Base-by-base conservation (phyloP, 2,888 invertebrate species). In the Gymnocheta viridis region DNA sequence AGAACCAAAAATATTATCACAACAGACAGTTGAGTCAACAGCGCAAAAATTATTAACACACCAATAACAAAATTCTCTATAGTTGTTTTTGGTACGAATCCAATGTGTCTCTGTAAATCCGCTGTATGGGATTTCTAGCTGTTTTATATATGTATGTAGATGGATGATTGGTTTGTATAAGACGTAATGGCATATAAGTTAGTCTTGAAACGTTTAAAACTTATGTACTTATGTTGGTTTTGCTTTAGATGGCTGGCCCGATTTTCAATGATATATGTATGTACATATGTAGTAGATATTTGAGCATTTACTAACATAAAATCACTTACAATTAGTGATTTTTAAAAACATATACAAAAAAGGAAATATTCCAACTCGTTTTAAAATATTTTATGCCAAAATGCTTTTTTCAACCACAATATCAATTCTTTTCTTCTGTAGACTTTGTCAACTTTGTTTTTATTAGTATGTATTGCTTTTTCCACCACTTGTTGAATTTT, bases 401-500 rank as follows among this genome's bases (percentile, higher is more conserved):
- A 17, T n/a, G n/a, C n/a, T 49, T 4, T 67, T 35, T 58, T 47
- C 9, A 80, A 32, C n/a, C 32, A 56, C 32, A 72, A 69, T 73
- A 60, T 19, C 29, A 72, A 64, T 62, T 38, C 27, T 29, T 27
- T 17, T 47, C 29, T 56, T 62, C 27, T 35, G 27, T 64, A 58
- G 38, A 72, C 73, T 74, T 72, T 82, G 60, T 17, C 58, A 77
- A 81, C 41, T 72, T 72, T 51, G 14, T 64, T 27, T n/a, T 47
- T 62, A 49, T 67, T 56, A 22, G 10, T 38, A 62, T 69, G 29
- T n/a, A n/a, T n/a, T n/a, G n/a, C 19, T 7, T 49, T 67, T 56
- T 29, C 54, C 24, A 82, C 67, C 79, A 74, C 82, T 81, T 84
- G 76, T 84, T 81, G 76, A 81, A 72, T 80, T 54, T 44, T 51